A percentile compares a stretch with the other conserved stretches of the same genome.
phyloP scores from a whole-genome alignment of 2,113 vertebrate species.

The Panthera uncia region DNA sequence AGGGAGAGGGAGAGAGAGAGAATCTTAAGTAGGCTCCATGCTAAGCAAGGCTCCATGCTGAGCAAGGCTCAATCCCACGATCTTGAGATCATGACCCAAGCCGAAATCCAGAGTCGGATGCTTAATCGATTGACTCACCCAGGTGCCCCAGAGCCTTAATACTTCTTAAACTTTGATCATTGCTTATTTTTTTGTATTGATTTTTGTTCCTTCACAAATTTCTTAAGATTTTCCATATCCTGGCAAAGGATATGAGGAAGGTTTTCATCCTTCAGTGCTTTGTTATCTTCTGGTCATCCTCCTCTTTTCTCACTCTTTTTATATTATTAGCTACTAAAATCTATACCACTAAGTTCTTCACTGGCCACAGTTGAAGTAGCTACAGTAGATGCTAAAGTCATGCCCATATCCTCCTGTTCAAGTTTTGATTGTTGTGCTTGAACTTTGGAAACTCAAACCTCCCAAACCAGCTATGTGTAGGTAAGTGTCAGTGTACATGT shows the following conservation, averaged over 20 bases:
- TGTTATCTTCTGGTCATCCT: constrained; percentile 89
- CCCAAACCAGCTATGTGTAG: constrained; percentile 73
- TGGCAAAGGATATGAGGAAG: constrained; percentile 90
- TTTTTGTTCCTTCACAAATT: constrained; percentile 94
- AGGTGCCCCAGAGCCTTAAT: constrained; percentile 85
- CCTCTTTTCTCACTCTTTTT: constrained; percentile 90
- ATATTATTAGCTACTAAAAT: constrained; percentile 91
- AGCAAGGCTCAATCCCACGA: too few relatives aligned
- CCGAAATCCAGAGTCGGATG: too few relatives aligned
- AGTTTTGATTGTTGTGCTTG: constrained; percentile 84
- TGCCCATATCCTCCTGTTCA: constrained; percentile 85
- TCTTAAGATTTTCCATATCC: constrained; percentile 93
- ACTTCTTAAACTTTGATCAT: constrained; percentile 90
- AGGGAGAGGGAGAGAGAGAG: too few relatives aligned
- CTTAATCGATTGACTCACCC: too few relatives aligned
- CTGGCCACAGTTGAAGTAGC: constrained; percentile 80
- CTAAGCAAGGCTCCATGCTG: too few relatives aligned
- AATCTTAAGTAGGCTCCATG: too few relatives aligned
- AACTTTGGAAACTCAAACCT: constrained; percentile 84
- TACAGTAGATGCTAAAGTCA: constrained; percentile 73
- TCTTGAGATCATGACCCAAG: too few relatives aligned
- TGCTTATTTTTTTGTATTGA: constrained; percentile 90
- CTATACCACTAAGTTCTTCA: constrained; percentile 88
- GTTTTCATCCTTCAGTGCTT: constrained; percentile 93
- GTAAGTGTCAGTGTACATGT: neutral